phyloP scores from a whole-genome alignment of 2,113 vertebrate genomes.

The Ariopsis seemanni region DNA sequence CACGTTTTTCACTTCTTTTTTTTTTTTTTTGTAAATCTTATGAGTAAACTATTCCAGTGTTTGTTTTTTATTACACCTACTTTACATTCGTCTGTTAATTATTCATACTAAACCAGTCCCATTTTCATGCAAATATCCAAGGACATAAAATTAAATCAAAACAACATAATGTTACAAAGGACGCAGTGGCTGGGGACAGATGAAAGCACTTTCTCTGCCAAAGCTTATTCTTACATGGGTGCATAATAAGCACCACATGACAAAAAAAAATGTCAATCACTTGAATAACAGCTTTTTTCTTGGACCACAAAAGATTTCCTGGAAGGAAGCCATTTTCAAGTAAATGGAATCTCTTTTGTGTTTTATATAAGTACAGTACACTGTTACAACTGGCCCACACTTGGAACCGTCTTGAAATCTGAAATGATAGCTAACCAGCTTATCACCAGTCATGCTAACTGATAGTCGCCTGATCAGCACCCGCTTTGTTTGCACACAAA shows the following conservation, averaged over 20 bases:
- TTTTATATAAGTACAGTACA: not conserved
- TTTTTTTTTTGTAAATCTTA: not conserved
- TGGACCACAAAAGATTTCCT: not conserved
- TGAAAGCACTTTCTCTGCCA: not conserved
- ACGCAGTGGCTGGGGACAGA: not conserved
- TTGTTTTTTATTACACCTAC: not conserved
- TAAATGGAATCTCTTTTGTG: not conserved
- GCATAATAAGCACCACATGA: constrained; percentile 2
- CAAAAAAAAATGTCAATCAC: not conserved
- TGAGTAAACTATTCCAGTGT: not conserved
- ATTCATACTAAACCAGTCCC: not conserved
- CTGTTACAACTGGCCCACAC: not conserved
- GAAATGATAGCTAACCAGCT: not conserved
- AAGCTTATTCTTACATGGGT: not conserved
- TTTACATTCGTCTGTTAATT: not conserved
- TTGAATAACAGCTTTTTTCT: not conserved
- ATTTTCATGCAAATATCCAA: not conserved
- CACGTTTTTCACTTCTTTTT: not conserved
- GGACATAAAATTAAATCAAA: not conserved
- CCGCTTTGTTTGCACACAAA: not conserved
- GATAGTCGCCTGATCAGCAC: not conserved
- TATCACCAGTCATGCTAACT: not conserved
- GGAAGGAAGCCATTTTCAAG: not conserved
- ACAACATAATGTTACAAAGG: not conserved
- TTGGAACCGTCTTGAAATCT: not conserved